Percentiles rank a stretch among this genome's conserved stretches.
Evolutionary conservation across 1,140 invertebrate genomes (phyloP).

Genomic region (Eumaeus atala): DNA sequence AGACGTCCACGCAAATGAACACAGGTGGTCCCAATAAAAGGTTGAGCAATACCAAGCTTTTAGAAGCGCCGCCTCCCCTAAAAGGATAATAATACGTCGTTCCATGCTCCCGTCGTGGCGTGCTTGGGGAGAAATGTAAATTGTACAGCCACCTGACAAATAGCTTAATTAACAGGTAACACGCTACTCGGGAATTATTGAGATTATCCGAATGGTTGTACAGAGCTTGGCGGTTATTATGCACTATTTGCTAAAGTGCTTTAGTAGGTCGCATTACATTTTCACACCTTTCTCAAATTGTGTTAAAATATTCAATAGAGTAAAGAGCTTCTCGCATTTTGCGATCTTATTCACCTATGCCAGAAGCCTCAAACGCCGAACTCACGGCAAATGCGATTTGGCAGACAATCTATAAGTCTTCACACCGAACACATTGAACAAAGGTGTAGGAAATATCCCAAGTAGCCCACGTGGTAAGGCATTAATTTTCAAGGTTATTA

Average conservation of each 20-base stretch:
- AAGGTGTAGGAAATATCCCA: constrained; percentile 38
- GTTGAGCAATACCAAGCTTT: constrained; percentile 51
- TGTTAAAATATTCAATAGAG: constrained; percentile 1
- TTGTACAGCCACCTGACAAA: constrained; percentile 66
- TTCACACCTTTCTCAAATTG: no score
- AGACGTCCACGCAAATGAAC: constrained; percentile 63
- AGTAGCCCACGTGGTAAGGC: constrained; percentile 52
- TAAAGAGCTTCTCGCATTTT: not conserved
- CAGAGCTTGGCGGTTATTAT: constrained; percentile 28
- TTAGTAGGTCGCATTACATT: no score
- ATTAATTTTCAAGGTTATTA: constrained; percentile 64
- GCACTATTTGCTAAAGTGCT: constrained; percentile 27
- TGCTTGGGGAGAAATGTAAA: constrained; percentile 66
- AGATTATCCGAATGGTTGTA: constrained; percentile 56
- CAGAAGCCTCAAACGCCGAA: not conserved
- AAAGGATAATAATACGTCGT: constrained; percentile 73
- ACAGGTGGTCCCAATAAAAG: constrained; percentile 71
- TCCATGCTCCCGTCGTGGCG: constrained; percentile 47
- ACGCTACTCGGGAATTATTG: constrained; percentile 60
- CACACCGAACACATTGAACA: constrained; percentile 52
- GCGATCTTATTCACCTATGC: no score
- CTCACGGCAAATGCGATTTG: not conserved
- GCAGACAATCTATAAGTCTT: constrained; percentile 2
- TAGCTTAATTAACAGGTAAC: constrained; percentile 72
- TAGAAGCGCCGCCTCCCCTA: constrained; percentile 67